A percentile compares a stretch with the other conserved stretches of the same genome.
Conservation (phyloP, 2,888 invertebrate species). For the Diadegma fenestrale region DNA sequence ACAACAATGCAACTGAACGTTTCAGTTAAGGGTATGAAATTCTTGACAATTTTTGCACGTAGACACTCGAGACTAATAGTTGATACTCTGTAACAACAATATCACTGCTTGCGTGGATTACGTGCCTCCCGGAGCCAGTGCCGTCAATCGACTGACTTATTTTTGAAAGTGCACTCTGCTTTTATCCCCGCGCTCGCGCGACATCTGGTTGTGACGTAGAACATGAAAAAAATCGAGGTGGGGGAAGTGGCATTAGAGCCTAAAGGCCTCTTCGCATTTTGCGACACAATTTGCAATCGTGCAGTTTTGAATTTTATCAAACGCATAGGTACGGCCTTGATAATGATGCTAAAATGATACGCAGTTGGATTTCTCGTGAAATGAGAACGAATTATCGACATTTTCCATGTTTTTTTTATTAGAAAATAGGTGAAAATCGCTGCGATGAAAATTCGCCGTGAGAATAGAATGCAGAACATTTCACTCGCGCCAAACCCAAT, state of each 20-base stretch:
- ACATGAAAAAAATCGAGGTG: background rate
- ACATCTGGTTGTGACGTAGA: background rate
- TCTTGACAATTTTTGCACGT: background rate
- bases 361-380: background rate
- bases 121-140: background rate
- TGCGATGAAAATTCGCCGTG: slow-evolving; percentile 29
- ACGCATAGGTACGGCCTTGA: too few species aligned
- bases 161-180: slow-evolving; percentile 6
- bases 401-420: background rate
- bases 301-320: background rate
- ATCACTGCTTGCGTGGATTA: slow-evolving; percentile 9
- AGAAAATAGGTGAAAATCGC: background rate
- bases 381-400: background rate
- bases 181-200: background rate
- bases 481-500: slow-evolving; percentile 62
- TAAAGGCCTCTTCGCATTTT: background rate
- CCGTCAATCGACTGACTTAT: slow-evolving; percentile 9
- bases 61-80: background rate
- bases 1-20: background rate
- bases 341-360: background rate
- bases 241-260: background rate
- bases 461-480: slow-evolving; percentile 37
- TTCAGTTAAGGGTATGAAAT: background rate
- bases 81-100: slow-evolving; percentile 15
- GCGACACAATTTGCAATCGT: background rate